Conservation (phyloP, 1,140 invertebrate genomes). For the Temnothorax nylanderi region DNA sequence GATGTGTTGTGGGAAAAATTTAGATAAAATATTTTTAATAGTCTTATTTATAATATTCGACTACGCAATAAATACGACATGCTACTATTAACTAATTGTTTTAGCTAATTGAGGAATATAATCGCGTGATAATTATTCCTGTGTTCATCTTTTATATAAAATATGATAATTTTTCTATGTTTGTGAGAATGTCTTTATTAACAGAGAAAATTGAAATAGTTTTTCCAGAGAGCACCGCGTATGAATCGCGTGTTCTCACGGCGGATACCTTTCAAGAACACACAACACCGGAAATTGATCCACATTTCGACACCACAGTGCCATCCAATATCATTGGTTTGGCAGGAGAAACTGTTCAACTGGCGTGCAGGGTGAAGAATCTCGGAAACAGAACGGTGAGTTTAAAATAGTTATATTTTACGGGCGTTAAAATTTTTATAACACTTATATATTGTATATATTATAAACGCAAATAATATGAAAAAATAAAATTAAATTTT, state of each 20-base stretch:
- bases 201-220: background rate
- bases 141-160: background rate
- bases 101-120: background rate
- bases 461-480: background rate
- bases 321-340: slow-evolving; percentile 87
- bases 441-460: background rate
- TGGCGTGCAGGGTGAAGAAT: slow-evolving; percentile 87
- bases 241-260: slow-evolving; percentile 17
- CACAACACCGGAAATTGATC: slow-evolving; percentile 88
- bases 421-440: background rate
- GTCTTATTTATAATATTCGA: background rate
- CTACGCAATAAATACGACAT: background rate
- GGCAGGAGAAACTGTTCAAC: slow-evolving; percentile 87
- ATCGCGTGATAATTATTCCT: background rate
- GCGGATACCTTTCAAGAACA: slow-evolving; percentile 83
- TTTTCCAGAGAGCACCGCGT: slow-evolving; percentile 61
- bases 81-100: background rate
- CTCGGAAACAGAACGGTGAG: slow-evolving; percentile 88
- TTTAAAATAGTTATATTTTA: background rate
- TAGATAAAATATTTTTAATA: background rate
- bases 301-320: slow-evolving; percentile 86
- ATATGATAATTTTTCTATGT: background rate
- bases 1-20: background rate
- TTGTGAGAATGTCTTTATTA: background rate
- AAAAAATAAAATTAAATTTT: background rate